phyloP scores from a whole-genome alignment of 2,888 invertebrate genomes.

The Euspilapteryx auroguttella region DNA sequence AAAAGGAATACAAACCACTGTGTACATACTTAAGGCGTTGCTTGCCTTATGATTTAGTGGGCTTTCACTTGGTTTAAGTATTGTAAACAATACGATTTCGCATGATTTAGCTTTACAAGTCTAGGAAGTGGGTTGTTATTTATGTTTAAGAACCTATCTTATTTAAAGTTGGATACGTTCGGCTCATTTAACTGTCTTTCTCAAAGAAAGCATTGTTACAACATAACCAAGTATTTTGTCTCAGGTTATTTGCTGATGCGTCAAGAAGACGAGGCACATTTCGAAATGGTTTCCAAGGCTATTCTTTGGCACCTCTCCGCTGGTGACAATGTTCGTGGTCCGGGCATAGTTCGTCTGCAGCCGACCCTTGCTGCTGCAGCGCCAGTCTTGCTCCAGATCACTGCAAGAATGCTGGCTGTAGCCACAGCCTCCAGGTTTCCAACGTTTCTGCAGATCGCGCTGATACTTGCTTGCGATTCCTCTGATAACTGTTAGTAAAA shows the following conservation, averaged over 20 bases:
- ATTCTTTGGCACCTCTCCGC: constrained; percentile 28
- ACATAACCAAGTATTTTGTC: no score
- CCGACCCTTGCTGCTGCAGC: constrained; percentile 18
- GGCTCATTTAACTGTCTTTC: no score
- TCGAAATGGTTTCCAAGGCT: constrained; percentile 21
- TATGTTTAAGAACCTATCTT: no score
- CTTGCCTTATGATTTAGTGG: no score
- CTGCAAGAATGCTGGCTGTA: constrained; percentile 27
- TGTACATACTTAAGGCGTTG: no score
- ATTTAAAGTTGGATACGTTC: no score
- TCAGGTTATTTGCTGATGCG: constrained; percentile 32
- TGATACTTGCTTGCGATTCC: constrained; percentile 25
- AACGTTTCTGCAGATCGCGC: constrained; percentile 20
- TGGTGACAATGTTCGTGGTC: constrained; percentile 14
- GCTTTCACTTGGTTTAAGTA: no score
- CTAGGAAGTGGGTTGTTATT: no score
- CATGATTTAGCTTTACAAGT: no score
- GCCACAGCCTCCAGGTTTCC: constrained; percentile 18
- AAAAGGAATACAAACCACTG: no score
- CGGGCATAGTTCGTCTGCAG: constrained; percentile 10
- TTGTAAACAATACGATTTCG: no score
- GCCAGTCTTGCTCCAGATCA: constrained; percentile 17
- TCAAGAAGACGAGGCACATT: constrained; percentile 23
- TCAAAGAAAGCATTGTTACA: no score
- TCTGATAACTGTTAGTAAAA: constrained; percentile 23